Base-by-base conservation (phyloP, 2,888 invertebrate genomes). In the Drosophila peninsularis region DNA sequence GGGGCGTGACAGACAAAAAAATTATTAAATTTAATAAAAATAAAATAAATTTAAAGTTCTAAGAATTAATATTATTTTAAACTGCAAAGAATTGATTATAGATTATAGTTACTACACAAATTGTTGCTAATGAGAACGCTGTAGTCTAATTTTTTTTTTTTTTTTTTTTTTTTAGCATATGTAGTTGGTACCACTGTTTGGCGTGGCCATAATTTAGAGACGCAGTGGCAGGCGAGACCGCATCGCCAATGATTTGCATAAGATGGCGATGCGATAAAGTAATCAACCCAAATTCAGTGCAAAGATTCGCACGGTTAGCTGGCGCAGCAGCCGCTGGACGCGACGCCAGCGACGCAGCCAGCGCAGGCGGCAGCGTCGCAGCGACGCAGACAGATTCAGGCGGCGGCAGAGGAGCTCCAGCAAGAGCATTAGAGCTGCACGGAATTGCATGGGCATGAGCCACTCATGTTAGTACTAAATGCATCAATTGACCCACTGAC, bases 391-490 rank as follows among this genome's bases (percentile, higher is more conserved):
- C 41, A 86, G 54, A 71, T 76, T 71, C 41, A 89, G 50, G 42
- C 83, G 79, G 24, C 82, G 67, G 71, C 70, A 86, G 68, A 78
- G 77, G 17, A 88, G 57, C 71, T 90, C 90, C 57, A 90, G 57
- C 17, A 89, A 17, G 21, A 90, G 69, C 54, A 83, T 79, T n/a
- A 83, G n/a, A 54, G 78, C 90, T 90, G 17, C 1, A 34, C 5
- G 10, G 1, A 41, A 17, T 34, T 19, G 19, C 42, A 50, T 27
- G 57, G 39, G 7, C 19, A 45, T 21, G 21, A 36, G 11, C n/a
- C 21, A n/a, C 21, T 34, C 50, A 50, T 10, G 14, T 21, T 6
- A 1, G 21, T 21, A n/a, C 7, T 21, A 24, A 27, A 13, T 19
- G 13, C 6, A 24, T 27, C 10, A 3, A 0, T 19, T 21, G 14